Conservation (phyloP, 92 coral and sea anemone species). For the Epizoanthus stellaris region DNA sequence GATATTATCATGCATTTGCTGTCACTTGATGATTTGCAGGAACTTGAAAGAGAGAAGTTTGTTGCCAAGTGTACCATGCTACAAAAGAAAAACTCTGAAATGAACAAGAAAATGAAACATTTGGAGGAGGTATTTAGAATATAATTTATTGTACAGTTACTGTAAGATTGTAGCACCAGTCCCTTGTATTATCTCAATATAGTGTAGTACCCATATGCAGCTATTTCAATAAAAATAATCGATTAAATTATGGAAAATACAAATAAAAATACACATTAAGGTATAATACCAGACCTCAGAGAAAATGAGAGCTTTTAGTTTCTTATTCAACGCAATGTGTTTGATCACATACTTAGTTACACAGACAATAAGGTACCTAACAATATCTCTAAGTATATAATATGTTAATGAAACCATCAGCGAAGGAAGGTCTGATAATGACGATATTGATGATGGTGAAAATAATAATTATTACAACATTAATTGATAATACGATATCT, state of each 20-base stretch:
- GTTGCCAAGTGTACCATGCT: conserved; percentile 90
- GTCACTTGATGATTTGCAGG: conserved; percentile 53
- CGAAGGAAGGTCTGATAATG: no score
- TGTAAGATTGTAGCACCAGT: no score
- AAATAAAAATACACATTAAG: no score
- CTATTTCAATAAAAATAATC: neutral
- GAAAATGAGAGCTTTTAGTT: no score
- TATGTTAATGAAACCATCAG: no score
- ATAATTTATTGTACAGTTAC: neutral
- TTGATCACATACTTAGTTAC: no score
- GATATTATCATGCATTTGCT: neutral
- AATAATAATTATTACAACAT: no score
- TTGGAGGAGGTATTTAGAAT: conserved; percentile 69
- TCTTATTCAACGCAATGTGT: no score
- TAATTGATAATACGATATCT: neutral
- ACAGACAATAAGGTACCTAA: no score
- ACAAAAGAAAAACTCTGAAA: conserved; percentile 88
- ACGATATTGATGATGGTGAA: neutral
- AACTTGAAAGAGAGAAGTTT: conserved; percentile 88
- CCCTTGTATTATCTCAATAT: neutral
- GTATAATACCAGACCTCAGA: no score
- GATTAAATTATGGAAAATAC: no score
- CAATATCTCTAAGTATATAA: no score
- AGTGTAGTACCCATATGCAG: neutral
- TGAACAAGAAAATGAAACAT: conserved; percentile 77